Evolutionary conservation across 2,113 vertebrate genomes (phyloP).

Genomic region (Dromiciops gliroides): DNA sequence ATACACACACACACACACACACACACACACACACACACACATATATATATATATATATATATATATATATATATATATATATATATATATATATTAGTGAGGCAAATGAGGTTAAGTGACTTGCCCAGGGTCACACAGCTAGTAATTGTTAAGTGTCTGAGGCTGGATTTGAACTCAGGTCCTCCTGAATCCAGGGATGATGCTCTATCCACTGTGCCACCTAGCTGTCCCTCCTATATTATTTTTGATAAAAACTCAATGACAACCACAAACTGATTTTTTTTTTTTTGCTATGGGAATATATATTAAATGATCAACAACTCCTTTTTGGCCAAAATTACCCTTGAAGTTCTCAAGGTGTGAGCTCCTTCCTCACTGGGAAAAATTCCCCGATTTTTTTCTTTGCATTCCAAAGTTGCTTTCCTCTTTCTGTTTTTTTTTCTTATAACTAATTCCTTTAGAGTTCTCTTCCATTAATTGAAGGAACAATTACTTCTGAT

Average conservation of each 20-base stretch:
- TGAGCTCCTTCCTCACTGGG: background rate
- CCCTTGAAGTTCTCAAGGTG: background rate
- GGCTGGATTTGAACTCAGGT: too few relatives aligned
- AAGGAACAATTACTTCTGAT: slow-evolving; percentile 5
- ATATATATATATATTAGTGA: too few relatives aligned
- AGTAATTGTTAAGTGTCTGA: too few relatives aligned
- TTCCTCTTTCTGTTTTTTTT: slow-evolving; percentile 23
- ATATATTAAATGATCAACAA: background rate
- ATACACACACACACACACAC: too few relatives aligned
- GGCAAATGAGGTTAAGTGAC: too few relatives aligned
- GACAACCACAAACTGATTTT: background rate
- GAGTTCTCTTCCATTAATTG: background rate
- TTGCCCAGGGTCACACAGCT: too few relatives aligned
- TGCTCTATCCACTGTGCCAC: too few relatives aligned
- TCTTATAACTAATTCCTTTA: background rate
- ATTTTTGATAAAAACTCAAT: slow-evolving; percentile 30
- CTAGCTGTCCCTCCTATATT: too few relatives aligned
- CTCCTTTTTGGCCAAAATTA: background rate
- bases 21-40: too few relatives aligned
- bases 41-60: too few relatives aligned
- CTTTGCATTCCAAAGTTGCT: background rate
- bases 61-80: too few relatives aligned
- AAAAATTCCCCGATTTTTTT: background rate
- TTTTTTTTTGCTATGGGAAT: background rate
- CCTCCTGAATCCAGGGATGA: too few relatives aligned